Base-by-base conservation (phyloP, 2,797 vertebrate species). In the Antrozous pallidus region DNA sequence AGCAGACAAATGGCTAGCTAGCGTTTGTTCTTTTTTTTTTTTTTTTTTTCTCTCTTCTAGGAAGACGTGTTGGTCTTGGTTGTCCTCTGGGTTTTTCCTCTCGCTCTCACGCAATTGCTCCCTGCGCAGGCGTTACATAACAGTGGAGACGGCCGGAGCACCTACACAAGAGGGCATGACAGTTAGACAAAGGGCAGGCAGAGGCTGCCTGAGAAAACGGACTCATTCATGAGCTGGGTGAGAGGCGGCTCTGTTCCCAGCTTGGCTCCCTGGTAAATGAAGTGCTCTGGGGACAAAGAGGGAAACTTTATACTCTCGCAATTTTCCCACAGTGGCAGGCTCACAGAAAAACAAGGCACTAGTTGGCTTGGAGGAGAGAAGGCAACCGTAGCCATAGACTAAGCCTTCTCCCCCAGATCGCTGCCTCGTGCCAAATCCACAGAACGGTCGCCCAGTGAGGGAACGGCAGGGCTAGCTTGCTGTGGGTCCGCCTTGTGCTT, bases 281-380 rank as follows among this genome's bases (percentile, higher is more conserved):
- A 97, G 95, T 75, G 79, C 88, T 75, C 74, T 42, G 81, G 84
- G 94, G 97, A 97, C 93, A 97, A 97, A 96, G 96, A 86, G 33
- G 7, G 75, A 98, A 98, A 98, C 97, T 99, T 98, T 98, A 98
- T 97, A 98, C 98, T 98, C 98, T 98, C 98, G 98, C 98, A 98
- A 98, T 98, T 99, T 99, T 98, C 98, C 98, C 97, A 97, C 96
- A 98, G 98, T 98, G 94, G 96, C 96, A 92, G 84, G 45, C 86
- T 97, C 94, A 93, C 93, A 97, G 97, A 92, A 97, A 97, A 98
- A 98, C 97, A 65, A 96, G 93, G 80, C 94, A 2, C 87, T 91
- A 8, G 94, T 73, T 96, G 93, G 84, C 70, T 42, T 75, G 6
- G 42, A 70, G 80, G 93, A 96, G 95, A 95, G 97, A 98, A 98